Base-by-base conservation (phyloP, 1,140 invertebrate species). In the Steinernema khuongi region DNA sequence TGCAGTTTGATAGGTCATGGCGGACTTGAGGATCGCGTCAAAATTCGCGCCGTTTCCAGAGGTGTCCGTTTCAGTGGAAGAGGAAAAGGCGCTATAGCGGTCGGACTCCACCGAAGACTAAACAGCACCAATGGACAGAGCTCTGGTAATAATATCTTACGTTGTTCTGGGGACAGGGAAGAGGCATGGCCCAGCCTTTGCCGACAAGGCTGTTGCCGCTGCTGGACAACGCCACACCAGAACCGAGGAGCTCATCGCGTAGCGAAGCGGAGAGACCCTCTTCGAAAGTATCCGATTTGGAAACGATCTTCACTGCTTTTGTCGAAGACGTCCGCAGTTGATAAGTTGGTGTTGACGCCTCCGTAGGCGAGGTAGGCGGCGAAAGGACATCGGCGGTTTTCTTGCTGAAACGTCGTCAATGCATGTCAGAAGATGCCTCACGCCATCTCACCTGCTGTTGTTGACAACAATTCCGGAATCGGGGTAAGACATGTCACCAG, bases 21-120 rank as follows among this genome's bases (percentile, higher is more conserved):
- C 50, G 2, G 50, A n/a, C 11, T 60, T 14, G 4, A 60, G 22
- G 19, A 60, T 60, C 4, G 72, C 17, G 71, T 74, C 67, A 36
- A 74, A 43, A 19, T 19, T 74, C 1, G 31, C 36, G 29, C 31
- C 22, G 14, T 26, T 68, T 2, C 71, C 72, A 22, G 73, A 74
- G 30, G 41, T 29, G 22, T 74, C 72, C 31, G 72, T 74, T 1
- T 70, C 68, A n/a, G 72, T 28, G 14, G 72, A 74, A 36, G 72
- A 74, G 26, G 72, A 74, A 31, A 41, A 74, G 33, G 30, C 71
- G 19, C 68, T 29, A 19, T 75, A 66, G 31, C 50, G 50, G 19
- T 60, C 50, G 4, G 50, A 60, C 26, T 60, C 50, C 2, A 60
- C 50, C 7, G 50, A 60, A 17, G 50, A 60, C 50, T 60, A 22